Evolutionary conservation across 2,888 invertebrate species (phyloP).

Genomic region (Heliconius ethilla): DNA sequence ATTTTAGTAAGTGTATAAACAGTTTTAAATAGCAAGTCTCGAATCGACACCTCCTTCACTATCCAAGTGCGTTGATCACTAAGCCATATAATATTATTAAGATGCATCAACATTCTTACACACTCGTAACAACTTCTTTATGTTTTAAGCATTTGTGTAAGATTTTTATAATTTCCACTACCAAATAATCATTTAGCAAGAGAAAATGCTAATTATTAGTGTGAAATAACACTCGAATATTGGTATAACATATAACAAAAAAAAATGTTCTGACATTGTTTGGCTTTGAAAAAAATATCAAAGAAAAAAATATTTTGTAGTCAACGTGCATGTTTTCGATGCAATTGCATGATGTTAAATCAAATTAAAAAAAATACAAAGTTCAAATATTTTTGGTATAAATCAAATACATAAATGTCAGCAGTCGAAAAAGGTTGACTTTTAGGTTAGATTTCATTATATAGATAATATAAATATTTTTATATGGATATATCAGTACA

Average conservation of each 20-base stretch:
- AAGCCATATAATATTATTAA: background rate
- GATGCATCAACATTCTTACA: background rate
- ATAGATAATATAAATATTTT: slow-evolving; percentile 1
- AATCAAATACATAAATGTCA: background rate
- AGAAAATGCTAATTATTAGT: background rate
- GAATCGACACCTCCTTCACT: too few species aligned
- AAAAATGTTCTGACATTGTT: background rate
- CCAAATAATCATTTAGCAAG: background rate
- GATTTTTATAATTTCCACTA: background rate
- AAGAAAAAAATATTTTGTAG: background rate
- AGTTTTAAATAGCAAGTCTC: background rate
- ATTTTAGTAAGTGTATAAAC: background rate
- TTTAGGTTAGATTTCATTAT: background rate
- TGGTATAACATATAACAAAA: background rate
- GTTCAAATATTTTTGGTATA: background rate
- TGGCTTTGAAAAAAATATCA: background rate
- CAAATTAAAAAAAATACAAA: background rate
- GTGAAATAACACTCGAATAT: background rate
- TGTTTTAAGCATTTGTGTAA: background rate
- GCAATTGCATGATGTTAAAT: background rate
- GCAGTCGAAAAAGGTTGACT: background rate
- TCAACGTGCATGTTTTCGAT: background rate
- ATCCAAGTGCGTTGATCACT: background rate
- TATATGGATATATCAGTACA: slow-evolving; percentile 9
- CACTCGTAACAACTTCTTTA: background rate